These are phyloP conservation scores for Drosophila colorata DNA, from an alignment of 2,888 invertebrate genomes.

Conservation along the genomic window DNA sequence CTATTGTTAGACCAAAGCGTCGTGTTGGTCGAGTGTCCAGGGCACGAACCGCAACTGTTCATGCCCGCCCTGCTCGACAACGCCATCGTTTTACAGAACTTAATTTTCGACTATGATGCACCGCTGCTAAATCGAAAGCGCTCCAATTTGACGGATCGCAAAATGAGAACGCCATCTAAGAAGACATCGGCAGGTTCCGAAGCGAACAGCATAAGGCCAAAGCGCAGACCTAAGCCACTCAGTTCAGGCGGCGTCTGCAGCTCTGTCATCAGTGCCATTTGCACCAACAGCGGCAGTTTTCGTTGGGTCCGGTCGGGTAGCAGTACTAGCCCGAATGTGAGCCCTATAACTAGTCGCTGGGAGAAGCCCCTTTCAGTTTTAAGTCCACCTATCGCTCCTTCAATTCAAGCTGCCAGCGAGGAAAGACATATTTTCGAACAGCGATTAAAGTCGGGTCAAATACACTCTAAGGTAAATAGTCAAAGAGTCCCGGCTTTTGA, in stretches of 20 bases:
- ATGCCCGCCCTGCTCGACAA: conserved; percentile 36
- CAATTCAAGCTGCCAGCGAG: not conserved
- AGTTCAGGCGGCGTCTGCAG: not conserved
- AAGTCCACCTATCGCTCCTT: conserved; percentile 4
- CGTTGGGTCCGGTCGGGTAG: conserved; percentile 18
- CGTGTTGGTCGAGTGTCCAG: conserved; percentile 48
- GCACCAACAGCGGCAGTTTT: not conserved
- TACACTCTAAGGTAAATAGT: not conserved
- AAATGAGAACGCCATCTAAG: not conserved
- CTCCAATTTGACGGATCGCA: not conserved
- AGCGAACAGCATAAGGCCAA: not conserved
- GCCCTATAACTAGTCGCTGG: not conserved
- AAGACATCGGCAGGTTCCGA: not conserved
- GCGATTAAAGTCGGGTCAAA: too few species aligned
- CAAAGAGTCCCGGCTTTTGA: conserved; percentile 17
- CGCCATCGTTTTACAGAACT: conserved; percentile 35
- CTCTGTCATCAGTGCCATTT: not conserved
- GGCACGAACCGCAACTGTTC: conserved; percentile 50
- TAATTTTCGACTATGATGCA: conserved; percentile 35
- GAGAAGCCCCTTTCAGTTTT: not conserved
- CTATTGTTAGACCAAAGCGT: conserved; percentile 42
- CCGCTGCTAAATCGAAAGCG: not conserved
- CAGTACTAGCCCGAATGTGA: not conserved
- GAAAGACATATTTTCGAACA: not conserved
- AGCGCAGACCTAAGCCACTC: not conserved